Percentiles rank a stretch among this genome's conserved stretches.
These are phyloP conservation scores for Paramormyrops hopkinsi DNA, from an alignment of 2,797 vertebrate genomes.

Conservation along the genomic window DNA sequence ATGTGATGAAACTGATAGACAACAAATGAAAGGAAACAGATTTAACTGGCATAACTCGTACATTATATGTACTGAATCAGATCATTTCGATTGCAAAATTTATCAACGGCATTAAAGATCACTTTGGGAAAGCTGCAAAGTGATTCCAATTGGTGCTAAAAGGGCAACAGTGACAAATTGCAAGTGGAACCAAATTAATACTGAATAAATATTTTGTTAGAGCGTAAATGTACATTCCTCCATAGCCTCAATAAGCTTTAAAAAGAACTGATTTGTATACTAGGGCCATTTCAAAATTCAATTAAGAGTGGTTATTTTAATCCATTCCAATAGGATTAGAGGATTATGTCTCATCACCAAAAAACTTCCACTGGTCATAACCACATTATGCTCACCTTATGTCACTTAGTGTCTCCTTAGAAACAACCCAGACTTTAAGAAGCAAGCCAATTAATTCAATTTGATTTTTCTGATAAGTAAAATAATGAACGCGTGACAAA, in stretches of 20 bases:
- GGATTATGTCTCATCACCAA: conserved; percentile 28
- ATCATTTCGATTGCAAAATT: neutral
- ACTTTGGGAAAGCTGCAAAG: neutral
- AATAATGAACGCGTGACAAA: neutral
- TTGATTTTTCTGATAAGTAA: neutral
- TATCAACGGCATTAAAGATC: neutral
- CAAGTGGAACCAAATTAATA: neutral
- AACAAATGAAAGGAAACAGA: neutral
- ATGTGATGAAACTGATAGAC: neutral
- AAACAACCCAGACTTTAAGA: conserved; percentile 15
- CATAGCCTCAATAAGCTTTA: neutral
- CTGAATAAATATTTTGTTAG: neutral
- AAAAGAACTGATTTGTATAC: conserved; percentile 2
- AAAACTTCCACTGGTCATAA: conserved; percentile 4
- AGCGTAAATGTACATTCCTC: neutral
- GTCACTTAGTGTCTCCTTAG: conserved; percentile 14
- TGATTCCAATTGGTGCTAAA: neutral
- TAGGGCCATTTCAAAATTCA: conserved; percentile 23
- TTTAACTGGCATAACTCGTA: neutral
- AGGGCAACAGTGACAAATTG: neutral
- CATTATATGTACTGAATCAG: neutral
- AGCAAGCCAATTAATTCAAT: conserved; percentile 8
- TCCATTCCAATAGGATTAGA: conserved; percentile 31
- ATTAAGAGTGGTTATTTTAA: conserved; percentile 29
- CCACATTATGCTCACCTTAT: neutral